phyloP scores from a whole-genome alignment of 2,113 vertebrate species.

The Myrmecobius fasciatus region DNA sequence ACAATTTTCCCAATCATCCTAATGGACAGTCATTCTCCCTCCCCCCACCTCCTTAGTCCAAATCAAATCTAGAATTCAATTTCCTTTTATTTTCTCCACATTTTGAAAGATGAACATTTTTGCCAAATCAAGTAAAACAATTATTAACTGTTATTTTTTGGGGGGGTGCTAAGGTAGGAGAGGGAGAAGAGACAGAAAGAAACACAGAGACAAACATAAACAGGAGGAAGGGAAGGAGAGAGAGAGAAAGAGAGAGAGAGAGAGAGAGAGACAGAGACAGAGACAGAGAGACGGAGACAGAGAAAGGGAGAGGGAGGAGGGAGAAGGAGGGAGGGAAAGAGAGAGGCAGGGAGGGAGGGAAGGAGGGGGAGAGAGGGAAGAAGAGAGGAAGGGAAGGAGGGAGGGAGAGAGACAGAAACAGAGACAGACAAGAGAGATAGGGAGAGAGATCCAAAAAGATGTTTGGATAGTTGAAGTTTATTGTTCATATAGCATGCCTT shows the following conservation, averaged over 20 bases:
- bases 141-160: background rate
- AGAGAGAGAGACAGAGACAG: background rate
- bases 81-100: background rate
- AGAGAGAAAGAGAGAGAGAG: too few relatives aligned
- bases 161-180: too few relatives aligned
- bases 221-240: background rate
- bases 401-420: too few relatives aligned
- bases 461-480: background rate
- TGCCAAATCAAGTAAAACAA: background rate
- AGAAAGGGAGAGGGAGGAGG: too few relatives aligned
- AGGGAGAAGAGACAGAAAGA: background rate
- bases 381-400: too few relatives aligned
- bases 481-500: background rate
- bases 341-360: too few relatives aligned
- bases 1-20: background rate
- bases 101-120: background rate
- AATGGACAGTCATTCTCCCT: background rate
- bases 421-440: too few relatives aligned
- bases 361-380: too few relatives aligned
- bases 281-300: background rate
- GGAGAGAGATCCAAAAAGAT: background rate
- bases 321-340: too few relatives aligned
- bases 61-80: background rate
- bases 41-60: background rate
- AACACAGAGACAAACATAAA: too few relatives aligned